Evolutionary conservation across 2,113 vertebrate genomes (phyloP).

Genomic region (Hypocryptadius cinnamomeus): DNA sequence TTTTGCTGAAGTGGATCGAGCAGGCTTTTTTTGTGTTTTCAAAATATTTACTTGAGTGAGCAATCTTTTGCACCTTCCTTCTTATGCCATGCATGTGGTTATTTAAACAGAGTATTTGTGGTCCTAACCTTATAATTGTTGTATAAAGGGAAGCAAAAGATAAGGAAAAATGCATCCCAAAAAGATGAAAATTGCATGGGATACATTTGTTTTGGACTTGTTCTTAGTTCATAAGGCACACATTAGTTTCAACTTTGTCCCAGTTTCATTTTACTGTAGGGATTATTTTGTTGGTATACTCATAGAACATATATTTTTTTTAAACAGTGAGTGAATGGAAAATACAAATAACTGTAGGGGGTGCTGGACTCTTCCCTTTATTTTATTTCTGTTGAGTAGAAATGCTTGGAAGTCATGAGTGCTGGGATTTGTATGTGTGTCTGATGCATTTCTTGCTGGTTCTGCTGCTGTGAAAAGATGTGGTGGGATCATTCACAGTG

Average conservation of each 20-base stretch:
- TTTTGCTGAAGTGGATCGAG: neutral
- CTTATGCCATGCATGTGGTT: neutral
- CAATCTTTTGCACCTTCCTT: neutral
- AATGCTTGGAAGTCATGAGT: neutral
- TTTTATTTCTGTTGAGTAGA: neutral
- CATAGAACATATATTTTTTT: neutral
- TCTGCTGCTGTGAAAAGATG: neutral
- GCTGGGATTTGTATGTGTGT: neutral
- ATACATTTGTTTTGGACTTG: neutral
- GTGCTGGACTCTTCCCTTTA: neutral
- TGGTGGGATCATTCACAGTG: fast-evolving
- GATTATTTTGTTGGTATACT: neutral
- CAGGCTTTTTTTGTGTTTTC: neutral
- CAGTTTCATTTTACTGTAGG: neutral
- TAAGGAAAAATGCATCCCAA: neutral
- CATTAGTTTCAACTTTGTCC: neutral
- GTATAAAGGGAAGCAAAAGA: neutral
- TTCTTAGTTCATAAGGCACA: neutral
- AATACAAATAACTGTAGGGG: neutral
- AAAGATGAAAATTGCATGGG: neutral
- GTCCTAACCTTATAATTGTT: neutral
- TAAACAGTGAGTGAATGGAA: neutral
- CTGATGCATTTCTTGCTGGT: neutral
- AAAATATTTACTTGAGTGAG: neutral
- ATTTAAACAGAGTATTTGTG: neutral